A percentile compares a stretch with the other conserved stretches of the same genome.
phyloP scores from a whole-genome alignment of 2,797 vertebrate genomes.

The Acanthurus lineatus region DNA sequence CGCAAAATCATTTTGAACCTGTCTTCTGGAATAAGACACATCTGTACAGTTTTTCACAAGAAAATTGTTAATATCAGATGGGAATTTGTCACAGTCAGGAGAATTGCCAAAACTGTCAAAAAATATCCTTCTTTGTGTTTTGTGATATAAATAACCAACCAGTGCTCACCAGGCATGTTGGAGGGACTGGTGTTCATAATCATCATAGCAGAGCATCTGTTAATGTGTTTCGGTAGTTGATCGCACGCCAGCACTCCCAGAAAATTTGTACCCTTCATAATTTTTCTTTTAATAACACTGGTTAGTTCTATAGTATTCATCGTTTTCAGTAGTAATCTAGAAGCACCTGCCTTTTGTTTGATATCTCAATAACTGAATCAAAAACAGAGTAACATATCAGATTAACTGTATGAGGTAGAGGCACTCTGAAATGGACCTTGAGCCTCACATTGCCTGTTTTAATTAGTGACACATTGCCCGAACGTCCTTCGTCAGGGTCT shows the following conservation, averaged over 20 bases:
- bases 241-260: neutral
- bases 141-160: neutral
- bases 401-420: neutral
- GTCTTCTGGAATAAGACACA: neutral
- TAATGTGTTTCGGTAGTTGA: neutral
- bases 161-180: neutral
- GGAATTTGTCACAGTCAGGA: neutral
- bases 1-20: neutral
- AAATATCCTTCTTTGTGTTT: neutral
- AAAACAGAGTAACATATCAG: neutral
- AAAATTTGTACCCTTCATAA: neutral
- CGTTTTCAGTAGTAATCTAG: neutral
- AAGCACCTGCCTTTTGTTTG: neutral
- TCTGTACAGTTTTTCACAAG: neutral
- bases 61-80: neutral
- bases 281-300: neutral
- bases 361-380: neutral
- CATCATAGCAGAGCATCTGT: too few relatives aligned
- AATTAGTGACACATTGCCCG: too few relatives aligned
- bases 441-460: too few relatives aligned
- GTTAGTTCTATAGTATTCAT: neutral
- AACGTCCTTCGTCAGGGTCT: too few relatives aligned
- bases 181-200: neutral
- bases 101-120: neutral
- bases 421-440: too few relatives aligned